phyloP scores from a whole-genome alignment of 2,888 invertebrate genomes.

The Siphlonurus alternatus region DNA sequence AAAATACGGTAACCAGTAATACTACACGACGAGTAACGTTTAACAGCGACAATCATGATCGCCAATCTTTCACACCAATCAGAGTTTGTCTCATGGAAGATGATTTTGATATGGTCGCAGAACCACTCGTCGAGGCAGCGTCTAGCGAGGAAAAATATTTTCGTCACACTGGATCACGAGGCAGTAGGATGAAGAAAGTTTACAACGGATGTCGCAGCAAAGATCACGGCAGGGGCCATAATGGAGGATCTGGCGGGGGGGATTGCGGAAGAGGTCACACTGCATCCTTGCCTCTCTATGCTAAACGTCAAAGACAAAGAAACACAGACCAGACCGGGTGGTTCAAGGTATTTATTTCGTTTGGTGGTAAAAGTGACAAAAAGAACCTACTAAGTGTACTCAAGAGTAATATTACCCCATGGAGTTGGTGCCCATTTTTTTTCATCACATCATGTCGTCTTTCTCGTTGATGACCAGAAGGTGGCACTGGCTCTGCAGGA shows the following conservation, averaged over 20 bases:
- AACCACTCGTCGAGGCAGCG: background rate
- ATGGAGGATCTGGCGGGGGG: no score
- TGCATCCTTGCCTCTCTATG: background rate
- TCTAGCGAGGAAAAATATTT: background rate
- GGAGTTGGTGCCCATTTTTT: slow-evolving; percentile 43
- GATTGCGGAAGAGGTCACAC: background rate
- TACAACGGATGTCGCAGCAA: no score
- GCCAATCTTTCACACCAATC: background rate
- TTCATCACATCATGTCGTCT: slow-evolving; percentile 44
- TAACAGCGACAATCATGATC: background rate
- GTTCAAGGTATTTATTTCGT: slow-evolving; percentile 32
- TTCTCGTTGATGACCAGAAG: slow-evolving; percentile 61
- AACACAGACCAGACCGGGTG: background rate
- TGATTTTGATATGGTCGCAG: background rate
- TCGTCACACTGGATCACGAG: background rate
- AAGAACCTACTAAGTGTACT: slow-evolving; percentile 43
- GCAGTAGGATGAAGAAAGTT: background rate
- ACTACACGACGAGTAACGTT: background rate
- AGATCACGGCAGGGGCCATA: no score
- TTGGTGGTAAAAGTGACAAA: slow-evolving; percentile 58
- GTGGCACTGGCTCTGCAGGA: slow-evolving; percentile 50
- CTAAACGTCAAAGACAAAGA: background rate
- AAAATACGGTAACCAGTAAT: no score
- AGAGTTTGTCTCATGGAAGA: background rate
- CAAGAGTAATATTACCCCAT: slow-evolving; percentile 44